Evolutionary conservation across 2,888 invertebrate species (phyloP).

Genomic region (Lasius platythorax): DNA sequence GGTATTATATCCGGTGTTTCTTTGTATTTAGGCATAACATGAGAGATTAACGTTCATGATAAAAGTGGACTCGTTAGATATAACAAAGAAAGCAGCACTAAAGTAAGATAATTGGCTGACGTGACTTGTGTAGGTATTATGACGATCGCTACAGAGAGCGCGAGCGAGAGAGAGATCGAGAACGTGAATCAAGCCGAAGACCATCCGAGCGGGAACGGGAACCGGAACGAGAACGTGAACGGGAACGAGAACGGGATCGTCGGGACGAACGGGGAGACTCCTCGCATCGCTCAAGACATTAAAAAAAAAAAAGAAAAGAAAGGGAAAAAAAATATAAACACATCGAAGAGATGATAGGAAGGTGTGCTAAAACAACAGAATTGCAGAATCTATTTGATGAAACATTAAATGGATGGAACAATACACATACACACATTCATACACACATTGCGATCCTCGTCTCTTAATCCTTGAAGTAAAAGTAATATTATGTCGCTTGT

Average conservation of each 20-base stretch:
- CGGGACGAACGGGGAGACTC: conserved; percentile 88
- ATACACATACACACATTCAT: neutral
- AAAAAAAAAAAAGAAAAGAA: conserved; percentile 38
- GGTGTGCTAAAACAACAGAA: neutral
- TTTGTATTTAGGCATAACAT: conserved; percentile 27
- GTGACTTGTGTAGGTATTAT: conserved; percentile 90
- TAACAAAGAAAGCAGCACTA: conserved; percentile 59
- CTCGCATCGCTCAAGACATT: conserved; percentile 90
- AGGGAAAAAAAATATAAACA: neutral
- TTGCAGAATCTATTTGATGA: conserved; percentile 7
- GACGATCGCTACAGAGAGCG: conserved; percentile 94
- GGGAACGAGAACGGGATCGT: conserved; percentile 89
- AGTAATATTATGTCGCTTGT: conserved; percentile 17
- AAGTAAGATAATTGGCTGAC: conserved; percentile 78
- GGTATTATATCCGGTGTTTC: neutral
- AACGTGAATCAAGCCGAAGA: conserved; percentile 87
- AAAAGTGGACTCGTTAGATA: conserved; percentile 40
- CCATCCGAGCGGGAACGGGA: conserved; percentile 88
- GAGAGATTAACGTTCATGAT: conserved; percentile 6
- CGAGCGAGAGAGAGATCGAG: conserved; percentile 89
- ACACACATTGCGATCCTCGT: conserved; percentile 7
- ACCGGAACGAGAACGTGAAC: conserved; percentile 90
- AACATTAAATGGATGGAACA: neutral
- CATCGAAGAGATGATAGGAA: conserved; percentile 3
- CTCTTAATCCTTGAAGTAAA: conserved; percentile 29